phyloP scores from a whole-genome alignment of 2,113 vertebrate species.

The cattle (Bos taurus) region DNA sequence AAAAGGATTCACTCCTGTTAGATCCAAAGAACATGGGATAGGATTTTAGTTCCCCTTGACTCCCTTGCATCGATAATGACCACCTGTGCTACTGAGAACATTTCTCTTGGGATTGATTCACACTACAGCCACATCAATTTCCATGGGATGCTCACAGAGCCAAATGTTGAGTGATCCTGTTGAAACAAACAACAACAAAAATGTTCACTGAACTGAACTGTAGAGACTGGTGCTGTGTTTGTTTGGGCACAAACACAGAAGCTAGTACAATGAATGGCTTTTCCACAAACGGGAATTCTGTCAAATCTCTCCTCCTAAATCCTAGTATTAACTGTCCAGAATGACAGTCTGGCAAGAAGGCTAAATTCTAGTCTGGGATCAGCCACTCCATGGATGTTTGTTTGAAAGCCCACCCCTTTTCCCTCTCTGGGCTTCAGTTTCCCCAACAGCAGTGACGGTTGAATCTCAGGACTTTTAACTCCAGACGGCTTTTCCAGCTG shows the following conservation, averaged over 20 bases:
- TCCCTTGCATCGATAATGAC: neutral
- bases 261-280: neutral
- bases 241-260: neutral
- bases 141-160: neutral
- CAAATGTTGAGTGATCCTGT: neutral
- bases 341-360: neutral
- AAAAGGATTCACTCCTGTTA: neutral
- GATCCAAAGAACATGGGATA: neutral
- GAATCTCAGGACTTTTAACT: neutral
- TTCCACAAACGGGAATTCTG: neutral
- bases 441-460: neutral
- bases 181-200: neutral
- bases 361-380: neutral
- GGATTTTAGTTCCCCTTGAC: neutral
- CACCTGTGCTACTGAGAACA: neutral
- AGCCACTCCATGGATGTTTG: neutral
- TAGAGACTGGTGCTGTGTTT: neutral
- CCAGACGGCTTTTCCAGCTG: neutral
- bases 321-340: neutral
- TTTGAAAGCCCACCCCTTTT: neutral
- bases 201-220: neutral
- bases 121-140: neutral
- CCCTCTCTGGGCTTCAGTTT: neutral
- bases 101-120: neutral
- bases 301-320: constrained; percentile 21